Conservation (phyloP, 1,140 invertebrate genomes). For the Notospermus geniculatus region DNA sequence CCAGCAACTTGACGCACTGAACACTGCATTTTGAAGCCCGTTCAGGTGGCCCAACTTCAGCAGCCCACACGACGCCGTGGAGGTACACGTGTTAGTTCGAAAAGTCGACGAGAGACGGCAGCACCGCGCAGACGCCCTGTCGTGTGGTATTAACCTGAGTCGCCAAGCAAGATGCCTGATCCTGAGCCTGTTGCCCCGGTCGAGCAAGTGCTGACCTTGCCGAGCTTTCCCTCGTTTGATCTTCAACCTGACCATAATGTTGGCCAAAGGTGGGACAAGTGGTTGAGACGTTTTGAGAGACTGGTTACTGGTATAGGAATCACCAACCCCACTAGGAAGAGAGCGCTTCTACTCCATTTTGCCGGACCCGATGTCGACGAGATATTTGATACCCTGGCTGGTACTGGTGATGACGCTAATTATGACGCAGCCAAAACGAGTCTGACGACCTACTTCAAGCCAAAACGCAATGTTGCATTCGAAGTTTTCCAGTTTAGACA, state of each 20-base stretch:
- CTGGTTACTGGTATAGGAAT: constrained; percentile 16
- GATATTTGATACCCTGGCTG: constrained; percentile 18
- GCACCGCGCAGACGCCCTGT: too few relatives aligned
- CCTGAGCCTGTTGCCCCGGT: too few relatives aligned
- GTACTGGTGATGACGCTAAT: background rate
- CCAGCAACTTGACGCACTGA: too few relatives aligned
- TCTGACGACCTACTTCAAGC: background rate
- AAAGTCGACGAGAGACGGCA: too few relatives aligned
- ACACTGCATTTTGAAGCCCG: too few relatives aligned
- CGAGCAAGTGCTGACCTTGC: too few relatives aligned
- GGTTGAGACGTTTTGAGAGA: constrained; percentile 16
- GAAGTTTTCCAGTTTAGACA: background rate
- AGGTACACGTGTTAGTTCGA: too few relatives aligned
- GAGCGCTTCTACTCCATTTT: constrained; percentile 22
- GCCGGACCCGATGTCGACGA: constrained; percentile 16
- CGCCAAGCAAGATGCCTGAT: too few relatives aligned
- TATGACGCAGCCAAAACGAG: background rate
- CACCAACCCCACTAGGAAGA: constrained; percentile 9
- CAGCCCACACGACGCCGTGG: too few relatives aligned
- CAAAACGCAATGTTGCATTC: background rate
- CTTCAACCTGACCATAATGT: constrained; percentile 10
- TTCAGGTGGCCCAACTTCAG: too few relatives aligned
- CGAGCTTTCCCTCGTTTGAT: too few relatives aligned
- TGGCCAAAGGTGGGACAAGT: constrained; percentile 18
- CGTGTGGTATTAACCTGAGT: too few relatives aligned